Evolutionary conservation across 2,797 vertebrate species (phyloP).

Genomic region (Acanthurus lineatus): DNA sequence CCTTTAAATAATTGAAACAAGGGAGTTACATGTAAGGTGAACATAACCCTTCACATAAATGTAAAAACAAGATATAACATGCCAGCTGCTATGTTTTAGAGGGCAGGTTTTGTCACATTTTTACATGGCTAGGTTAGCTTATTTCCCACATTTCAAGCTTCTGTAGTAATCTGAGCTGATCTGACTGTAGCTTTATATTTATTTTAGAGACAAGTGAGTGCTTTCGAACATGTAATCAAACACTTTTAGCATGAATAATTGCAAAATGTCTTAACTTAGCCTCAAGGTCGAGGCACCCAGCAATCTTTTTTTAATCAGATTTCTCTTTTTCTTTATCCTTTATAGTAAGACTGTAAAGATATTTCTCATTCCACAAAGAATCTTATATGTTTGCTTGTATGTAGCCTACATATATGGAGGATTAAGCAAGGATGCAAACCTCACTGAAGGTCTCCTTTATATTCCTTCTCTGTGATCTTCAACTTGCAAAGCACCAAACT

Average conservation of each 20-base stretch:
- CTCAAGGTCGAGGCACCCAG: not conserved
- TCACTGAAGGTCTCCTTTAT: not conserved
- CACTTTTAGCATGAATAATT: too few species aligned
- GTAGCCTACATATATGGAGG: not conserved
- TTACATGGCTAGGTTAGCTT: not conserved
- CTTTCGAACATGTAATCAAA: too few species aligned
- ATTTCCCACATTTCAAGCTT: not conserved
- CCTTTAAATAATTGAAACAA: too few species aligned
- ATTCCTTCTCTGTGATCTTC: not conserved
- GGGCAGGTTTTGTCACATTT: not conserved
- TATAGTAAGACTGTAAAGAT: not conserved
- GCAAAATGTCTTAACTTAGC: not conserved
- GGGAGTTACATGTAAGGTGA: too few species aligned
- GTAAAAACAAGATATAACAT: not conserved
- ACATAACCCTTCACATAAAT: not conserved
- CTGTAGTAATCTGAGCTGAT: not conserved
- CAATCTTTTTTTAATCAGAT: not conserved
- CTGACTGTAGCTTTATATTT: not conserved
- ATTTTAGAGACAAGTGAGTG: not conserved
- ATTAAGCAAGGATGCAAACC: not conserved
- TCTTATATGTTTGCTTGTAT: not conserved
- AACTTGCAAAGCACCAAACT: constrained; percentile 40
- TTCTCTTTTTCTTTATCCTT: not conserved
- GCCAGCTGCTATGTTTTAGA: not conserved
- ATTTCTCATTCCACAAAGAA: not conserved